Conservation (phyloP, 2,797 vertebrate genomes). For the Ambastaia sidthimunki region DNA sequence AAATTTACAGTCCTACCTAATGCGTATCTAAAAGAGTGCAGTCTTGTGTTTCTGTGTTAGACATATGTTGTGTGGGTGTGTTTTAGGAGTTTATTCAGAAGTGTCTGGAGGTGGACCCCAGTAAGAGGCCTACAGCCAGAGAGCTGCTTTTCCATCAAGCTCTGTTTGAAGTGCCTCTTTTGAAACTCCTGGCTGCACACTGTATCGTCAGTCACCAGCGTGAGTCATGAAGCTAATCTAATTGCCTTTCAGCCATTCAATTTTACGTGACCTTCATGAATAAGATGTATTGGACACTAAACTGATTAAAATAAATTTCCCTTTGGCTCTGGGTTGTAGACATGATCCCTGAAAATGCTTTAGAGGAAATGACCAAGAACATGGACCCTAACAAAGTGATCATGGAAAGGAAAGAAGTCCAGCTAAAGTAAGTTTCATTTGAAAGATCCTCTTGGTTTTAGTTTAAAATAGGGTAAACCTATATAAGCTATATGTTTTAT, state of each 20-base stretch:
- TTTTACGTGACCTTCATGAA: slow-evolving; percentile 1
- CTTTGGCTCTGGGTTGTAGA: slow-evolving; percentile 72
- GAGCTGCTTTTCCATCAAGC: slow-evolving; percentile 96
- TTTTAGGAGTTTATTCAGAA: slow-evolving; percentile 96
- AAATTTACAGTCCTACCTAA: no score
- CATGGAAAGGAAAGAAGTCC: slow-evolving; percentile 89
- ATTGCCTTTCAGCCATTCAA: slow-evolving; percentile 1
- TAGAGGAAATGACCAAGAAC: slow-evolving; percentile 99
- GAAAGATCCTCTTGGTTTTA: neutral
- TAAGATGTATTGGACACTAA: neutral
- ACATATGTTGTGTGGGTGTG: slow-evolving; percentile 9
- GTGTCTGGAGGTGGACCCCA: slow-evolving; percentile 93
- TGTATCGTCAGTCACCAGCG: slow-evolving; percentile 96
- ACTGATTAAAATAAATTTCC: slow-evolving; percentile 20
- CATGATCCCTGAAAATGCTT: slow-evolving; percentile 97
- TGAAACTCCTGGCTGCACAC: slow-evolving; percentile 96
- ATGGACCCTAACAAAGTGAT: slow-evolving; percentile 94
- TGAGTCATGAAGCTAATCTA: slow-evolving; percentile 73
- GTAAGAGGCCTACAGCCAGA: slow-evolving; percentile 89
- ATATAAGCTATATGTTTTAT: no score
- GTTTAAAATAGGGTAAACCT: neutral
- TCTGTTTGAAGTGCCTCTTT: slow-evolving; percentile 94
- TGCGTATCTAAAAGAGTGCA: neutral
- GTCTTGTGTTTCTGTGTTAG: neutral
- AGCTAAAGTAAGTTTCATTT: slow-evolving; percentile 87